These are phyloP conservation scores for Hemicentrotus pulcherrimus DNA, from an alignment of 35 echinoderm and acorn worm species.

Conservation along the genomic window DNA sequence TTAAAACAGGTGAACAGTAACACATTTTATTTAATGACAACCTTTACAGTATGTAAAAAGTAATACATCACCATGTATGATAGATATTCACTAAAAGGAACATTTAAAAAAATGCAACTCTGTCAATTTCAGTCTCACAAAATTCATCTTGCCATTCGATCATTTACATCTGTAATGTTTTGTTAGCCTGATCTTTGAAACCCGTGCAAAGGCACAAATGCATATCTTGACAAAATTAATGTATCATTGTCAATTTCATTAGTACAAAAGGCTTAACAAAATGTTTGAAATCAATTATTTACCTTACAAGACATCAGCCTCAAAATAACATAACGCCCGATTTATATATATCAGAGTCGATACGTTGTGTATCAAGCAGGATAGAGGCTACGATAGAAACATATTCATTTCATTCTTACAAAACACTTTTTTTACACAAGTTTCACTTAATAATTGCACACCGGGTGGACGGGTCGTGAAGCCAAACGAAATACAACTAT, in stretches of 20 bases:
- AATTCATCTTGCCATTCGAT: background rate
- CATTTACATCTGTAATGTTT: background rate
- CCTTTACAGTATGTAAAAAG: background rate
- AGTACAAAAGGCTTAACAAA: background rate
- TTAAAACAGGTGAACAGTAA: conserved; percentile 12
- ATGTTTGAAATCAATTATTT: background rate
- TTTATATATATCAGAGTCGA: background rate
- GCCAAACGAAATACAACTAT: too few species aligned
- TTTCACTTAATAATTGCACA: background rate
- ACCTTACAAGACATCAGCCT: background rate
- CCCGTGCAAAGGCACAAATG: too few species aligned
- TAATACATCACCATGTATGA: background rate
- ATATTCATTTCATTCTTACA: too few species aligned
- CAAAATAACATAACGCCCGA: background rate
- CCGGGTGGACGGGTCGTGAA: background rate
- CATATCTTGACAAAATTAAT: background rate
- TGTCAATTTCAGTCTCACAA: too few species aligned
- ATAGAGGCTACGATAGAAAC: background rate
- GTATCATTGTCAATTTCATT: background rate
- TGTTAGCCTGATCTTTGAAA: too few species aligned
- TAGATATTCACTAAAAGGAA: background rate
- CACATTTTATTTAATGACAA: conserved; percentile 3
- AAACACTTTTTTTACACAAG: too few species aligned
- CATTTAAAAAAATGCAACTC: background rate
- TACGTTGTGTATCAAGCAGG: background rate